Conservation (phyloP, 2,888 invertebrate genomes). For the Aleiodes leptofemur region DNA sequence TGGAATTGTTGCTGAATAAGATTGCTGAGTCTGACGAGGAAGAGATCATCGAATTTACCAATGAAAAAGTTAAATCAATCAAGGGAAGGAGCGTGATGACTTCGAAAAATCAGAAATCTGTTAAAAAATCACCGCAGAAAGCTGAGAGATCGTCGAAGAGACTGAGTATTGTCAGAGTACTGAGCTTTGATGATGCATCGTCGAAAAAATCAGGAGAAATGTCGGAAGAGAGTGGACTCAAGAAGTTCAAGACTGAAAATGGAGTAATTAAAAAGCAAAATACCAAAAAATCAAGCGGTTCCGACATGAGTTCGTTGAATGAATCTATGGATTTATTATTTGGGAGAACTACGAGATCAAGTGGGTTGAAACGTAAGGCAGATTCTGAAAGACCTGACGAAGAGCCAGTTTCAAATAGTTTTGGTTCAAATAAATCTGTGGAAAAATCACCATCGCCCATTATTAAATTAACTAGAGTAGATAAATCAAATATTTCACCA, state of each 20-base stretch:
- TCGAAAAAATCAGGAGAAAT: slow-evolving; percentile 2
- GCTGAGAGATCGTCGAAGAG: neutral
- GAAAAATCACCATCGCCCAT: neutral
- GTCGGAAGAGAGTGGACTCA: neutral
- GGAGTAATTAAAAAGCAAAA: slow-evolving; percentile 1
- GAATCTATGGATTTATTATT: neutral
- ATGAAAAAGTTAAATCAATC: neutral
- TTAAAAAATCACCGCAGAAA: neutral
- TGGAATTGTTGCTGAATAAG: neutral
- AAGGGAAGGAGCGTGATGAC: neutral
- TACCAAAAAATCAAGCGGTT: neutral
- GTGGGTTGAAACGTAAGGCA: slow-evolving; percentile 1
- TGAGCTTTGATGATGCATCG: slow-evolving; percentile 19
- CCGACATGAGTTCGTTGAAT: neutral
- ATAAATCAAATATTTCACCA: neutral
- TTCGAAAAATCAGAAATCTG: neutral
- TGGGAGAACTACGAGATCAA: neutral
- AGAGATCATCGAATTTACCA: neutral
- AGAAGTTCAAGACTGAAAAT: slow-evolving; percentile 8
- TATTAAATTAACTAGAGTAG: too few relatives aligned
- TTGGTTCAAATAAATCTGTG: neutral
- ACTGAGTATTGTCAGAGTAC: slow-evolving; percentile 9
- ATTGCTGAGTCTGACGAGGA: slow-evolving; percentile 25
- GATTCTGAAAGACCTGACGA: neutral
- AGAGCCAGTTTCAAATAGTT: neutral